These are phyloP conservation scores for Clistopyga incitator DNA, from an alignment of 2,888 invertebrate species.

Conservation along the genomic window DNA sequence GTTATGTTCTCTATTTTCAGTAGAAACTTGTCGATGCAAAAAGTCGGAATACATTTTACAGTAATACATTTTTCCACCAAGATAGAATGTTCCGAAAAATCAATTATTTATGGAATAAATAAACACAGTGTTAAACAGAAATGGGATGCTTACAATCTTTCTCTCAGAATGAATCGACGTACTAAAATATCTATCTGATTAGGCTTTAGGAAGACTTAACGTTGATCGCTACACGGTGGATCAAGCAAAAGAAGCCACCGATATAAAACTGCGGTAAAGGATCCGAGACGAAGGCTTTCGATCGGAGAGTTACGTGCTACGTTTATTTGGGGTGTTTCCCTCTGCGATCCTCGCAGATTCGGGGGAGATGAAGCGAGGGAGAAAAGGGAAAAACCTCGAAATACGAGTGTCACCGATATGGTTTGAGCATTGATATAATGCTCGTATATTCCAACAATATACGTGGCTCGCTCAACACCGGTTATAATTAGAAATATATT, in stretches of 20 bases:
- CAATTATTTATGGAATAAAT: too few species aligned
- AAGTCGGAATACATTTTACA: too few species aligned
- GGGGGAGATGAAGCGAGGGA: background rate
- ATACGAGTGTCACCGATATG: background rate
- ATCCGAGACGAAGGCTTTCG: background rate
- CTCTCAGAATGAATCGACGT: slow-evolving; percentile 3
- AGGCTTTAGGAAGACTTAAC: background rate
- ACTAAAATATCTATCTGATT: background rate
- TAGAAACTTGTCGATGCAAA: too few species aligned
- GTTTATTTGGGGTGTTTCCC: background rate
- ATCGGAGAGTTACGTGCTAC: background rate
- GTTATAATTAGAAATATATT: background rate
- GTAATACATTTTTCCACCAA: too few species aligned
- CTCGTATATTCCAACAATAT: background rate
- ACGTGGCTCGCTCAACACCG: background rate
- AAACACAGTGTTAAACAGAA: too few species aligned
- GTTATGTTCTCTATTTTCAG: too few species aligned
- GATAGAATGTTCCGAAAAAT: too few species aligned
- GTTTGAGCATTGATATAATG: too few species aligned
- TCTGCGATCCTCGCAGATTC: background rate
- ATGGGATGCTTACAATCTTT: too few species aligned
- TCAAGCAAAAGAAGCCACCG: background rate
- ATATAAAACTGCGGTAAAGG: background rate
- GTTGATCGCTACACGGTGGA: background rate
- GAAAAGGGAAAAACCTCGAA: background rate